Conservation (phyloP, 2,113 vertebrate genomes). For the Nothocercus julius region DNA sequence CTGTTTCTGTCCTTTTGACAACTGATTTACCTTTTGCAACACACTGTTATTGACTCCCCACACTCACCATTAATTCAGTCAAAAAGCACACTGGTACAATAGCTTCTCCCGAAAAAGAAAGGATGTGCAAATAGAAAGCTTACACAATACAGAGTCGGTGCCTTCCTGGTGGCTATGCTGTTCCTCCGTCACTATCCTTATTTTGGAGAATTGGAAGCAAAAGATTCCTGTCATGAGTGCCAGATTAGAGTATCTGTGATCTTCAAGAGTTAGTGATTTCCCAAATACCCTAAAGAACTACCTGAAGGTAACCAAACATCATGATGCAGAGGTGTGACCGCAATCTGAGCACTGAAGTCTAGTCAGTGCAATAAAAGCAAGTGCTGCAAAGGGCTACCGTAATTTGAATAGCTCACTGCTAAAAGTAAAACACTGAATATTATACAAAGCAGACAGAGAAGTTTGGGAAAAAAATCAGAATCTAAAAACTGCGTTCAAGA, state of each 20-base stretch:
- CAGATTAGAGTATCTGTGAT: neutral
- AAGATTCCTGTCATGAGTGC: neutral
- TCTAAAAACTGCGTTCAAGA: neutral
- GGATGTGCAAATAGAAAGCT: neutral
- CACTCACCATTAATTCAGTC: neutral
- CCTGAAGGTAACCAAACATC: neutral
- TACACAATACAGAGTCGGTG: neutral
- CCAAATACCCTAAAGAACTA: neutral
- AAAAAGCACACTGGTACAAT: neutral
- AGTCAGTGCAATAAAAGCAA: neutral
- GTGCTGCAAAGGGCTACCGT: neutral
- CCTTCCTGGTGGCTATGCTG: neutral
- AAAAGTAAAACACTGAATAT: neutral
- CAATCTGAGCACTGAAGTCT: neutral
- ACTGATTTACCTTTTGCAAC: neutral
- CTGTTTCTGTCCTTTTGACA: neutral
- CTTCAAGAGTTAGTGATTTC: neutral
- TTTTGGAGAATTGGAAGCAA: neutral
- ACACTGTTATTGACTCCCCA: neutral
- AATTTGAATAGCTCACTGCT: neutral
- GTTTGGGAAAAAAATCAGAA: neutral
- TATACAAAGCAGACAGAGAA: neutral
- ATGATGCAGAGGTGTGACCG: neutral
- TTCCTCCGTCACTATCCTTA: neutral
- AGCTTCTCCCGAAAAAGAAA: neutral